Conservation (phyloP, 2,888 invertebrate genomes). For the Phymatocera aterrima region DNA sequence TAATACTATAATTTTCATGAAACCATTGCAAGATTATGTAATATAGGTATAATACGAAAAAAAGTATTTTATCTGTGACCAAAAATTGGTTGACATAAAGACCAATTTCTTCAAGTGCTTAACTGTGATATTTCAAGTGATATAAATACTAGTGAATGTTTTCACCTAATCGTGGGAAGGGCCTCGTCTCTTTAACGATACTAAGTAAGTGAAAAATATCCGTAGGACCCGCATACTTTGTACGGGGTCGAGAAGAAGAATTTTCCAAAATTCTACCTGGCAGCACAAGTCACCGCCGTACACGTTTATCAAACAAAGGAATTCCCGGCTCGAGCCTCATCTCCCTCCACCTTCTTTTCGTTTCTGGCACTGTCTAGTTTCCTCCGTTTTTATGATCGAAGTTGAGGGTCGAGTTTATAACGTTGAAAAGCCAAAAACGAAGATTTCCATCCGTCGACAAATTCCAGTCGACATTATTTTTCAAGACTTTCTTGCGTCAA, state of each 20-base stretch:
- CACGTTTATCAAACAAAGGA: not conserved
- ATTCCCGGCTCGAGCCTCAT: not conserved
- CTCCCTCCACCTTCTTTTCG: not conserved
- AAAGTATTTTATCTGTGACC: slow-evolving; percentile 57
- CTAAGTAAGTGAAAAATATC: slow-evolving; percentile 63
- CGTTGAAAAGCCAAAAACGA: too few species aligned
- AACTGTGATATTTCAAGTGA: slow-evolving; percentile 64
- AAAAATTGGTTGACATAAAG: slow-evolving; percentile 14
- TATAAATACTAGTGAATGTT: slow-evolving; percentile 56
- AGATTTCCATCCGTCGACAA: too few species aligned
- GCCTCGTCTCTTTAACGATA: slow-evolving; percentile 50
- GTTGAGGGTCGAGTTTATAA: not conserved
- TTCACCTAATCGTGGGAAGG: slow-evolving; percentile 52
- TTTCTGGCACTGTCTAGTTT: not conserved
- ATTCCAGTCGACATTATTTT: too few species aligned
- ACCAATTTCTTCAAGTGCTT: slow-evolving; percentile 49
- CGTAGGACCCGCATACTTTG: not conserved
- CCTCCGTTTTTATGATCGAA: too few species aligned
- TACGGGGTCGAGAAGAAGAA: not conserved
- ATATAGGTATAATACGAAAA: slow-evolving; percentile 8
- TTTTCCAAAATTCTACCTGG: not conserved
- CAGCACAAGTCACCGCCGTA: not conserved
- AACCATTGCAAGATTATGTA: not conserved
- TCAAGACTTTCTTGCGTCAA: too few species aligned
- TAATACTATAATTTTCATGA: too few species aligned